Conservation (phyloP, 2,888 invertebrate species). For the Salticus scenicus region DNA sequence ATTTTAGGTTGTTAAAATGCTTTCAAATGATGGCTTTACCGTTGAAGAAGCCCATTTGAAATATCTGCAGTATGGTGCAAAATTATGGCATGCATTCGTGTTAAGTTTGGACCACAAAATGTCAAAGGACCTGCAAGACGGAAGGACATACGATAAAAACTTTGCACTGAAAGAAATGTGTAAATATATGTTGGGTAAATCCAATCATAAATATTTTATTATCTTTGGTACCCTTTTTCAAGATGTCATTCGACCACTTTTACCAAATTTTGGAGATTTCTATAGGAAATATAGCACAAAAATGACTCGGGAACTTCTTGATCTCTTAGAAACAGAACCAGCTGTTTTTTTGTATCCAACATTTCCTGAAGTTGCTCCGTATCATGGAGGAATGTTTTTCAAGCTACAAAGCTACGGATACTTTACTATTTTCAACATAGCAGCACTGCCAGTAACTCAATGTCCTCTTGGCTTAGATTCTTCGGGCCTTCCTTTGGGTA, state of each 20-base stretch:
- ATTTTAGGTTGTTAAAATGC: no score
- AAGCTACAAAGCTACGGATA: constrained; percentile 40
- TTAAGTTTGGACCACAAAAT: no score
- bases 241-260: constrained; percentile 27
- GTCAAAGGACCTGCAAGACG: no score
- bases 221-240: constrained; percentile 76
- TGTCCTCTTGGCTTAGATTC: constrained; percentile 36
- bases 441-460: constrained; percentile 31
- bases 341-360: constrained; percentile 50
- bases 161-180: no score
- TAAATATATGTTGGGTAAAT: constrained; percentile 82
- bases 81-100: no score
- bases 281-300: constrained; percentile 18
- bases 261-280: constrained; percentile 21
- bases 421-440: constrained; percentile 41
- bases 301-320: constrained; percentile 21
- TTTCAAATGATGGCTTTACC: no score
- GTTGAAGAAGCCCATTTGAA: no score
- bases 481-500: constrained; percentile 32
- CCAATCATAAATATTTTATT: constrained; percentile 89
- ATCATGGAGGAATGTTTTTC: constrained; percentile 42
- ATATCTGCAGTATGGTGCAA: no score
- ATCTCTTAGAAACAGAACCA: constrained; percentile 21
- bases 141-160: no score
- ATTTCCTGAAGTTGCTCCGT: constrained; percentile 31